Conservation (phyloP, 2,113 vertebrate genomes). For the Crotalus tigris region DNA sequence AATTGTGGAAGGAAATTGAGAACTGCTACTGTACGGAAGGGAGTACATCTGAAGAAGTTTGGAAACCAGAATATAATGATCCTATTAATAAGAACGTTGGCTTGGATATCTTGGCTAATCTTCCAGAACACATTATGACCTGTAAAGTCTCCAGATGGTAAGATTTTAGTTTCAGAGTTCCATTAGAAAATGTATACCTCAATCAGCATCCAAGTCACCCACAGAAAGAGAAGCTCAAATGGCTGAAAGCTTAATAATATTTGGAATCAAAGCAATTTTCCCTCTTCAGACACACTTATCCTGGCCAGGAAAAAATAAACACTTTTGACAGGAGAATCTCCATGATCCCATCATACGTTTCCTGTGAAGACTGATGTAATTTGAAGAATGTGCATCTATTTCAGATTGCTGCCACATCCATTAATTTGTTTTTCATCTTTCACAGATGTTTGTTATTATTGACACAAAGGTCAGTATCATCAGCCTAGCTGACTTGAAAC, state of each 20-base stretch:
- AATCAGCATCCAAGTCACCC: neutral
- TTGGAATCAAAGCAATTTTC: slow-evolving; percentile 18
- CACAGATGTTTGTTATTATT: slow-evolving; percentile 8
- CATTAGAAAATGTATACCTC: neutral
- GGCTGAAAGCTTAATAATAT: neutral
- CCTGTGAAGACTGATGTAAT: slow-evolving; percentile 24
- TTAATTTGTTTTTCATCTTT: slow-evolving; percentile 28
- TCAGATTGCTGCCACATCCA: slow-evolving; percentile 11
- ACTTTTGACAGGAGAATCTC: slow-evolving; percentile 22
- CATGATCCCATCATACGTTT: slow-evolving; percentile 13
- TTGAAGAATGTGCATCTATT: slow-evolving; percentile 19
- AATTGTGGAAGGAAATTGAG: neutral
- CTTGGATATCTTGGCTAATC: slow-evolving; percentile 3
- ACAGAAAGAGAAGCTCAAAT: neutral
- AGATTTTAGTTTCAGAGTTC: neutral
- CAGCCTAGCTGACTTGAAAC: neutral
- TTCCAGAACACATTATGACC: slow-evolving; percentile 9
- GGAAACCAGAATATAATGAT: neutral
- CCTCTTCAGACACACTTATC: neutral
- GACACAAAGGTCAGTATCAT: slow-evolving; percentile 26
- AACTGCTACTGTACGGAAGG: neutral
- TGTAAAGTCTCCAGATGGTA: neutral
- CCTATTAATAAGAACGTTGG: neutral
- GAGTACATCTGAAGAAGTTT: slow-evolving; percentile 1
- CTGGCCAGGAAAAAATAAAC: slow-evolving; percentile 6